Base-by-base conservation (phyloP, 2,113 vertebrate species). In the Butastur rufipennis region DNA sequence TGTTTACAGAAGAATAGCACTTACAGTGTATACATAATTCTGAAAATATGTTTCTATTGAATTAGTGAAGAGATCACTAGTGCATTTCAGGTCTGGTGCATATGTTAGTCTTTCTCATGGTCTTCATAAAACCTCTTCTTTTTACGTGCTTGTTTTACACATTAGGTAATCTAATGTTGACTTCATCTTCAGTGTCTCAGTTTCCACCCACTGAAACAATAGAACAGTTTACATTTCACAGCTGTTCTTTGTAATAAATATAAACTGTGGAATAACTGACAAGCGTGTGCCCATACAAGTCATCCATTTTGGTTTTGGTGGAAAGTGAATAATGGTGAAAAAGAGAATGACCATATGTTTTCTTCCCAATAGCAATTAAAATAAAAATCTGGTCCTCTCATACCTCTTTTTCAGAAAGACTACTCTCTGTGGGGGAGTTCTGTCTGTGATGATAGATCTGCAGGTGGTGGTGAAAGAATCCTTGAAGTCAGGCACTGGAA, bases 151-250 rank as follows among this genome's bases (percentile, higher is more conserved):
- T 82, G 56, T 27, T 92, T 90, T 82, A 55, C 21, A 12, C 47
- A 17, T 74, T 56, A 93, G 50, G 42, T 67, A 87, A 79, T 79
- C 50, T 62, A 77, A 80, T 32, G 36, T 79, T 91, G 78, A 84
- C 45, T 91, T 94, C 8, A 1, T 67, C 85, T 63, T 79, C 0
- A 0, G 20, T 53, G 56, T 50, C 66, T 59, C 6, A 0, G 2
- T 88, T 95, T 80, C 62, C 23, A 73, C 58, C 48, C 65, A 40
- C 53, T 40, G 88, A 92, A 79, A 88, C 79, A 95, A 77, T 7
- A 56, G 52, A 43, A 67, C 4, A 79, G 62, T 82, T 92, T 55
- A 42, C 58, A 34, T 40, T 67, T 82, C 62, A 92, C 52, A 90
- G 48, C n/a, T 63, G 16, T 36, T 80, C 40, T 95, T 63, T 48